phyloP scores from a whole-genome alignment of 2,797 vertebrate genomes.

The Chromobotia macracanthus region DNA sequence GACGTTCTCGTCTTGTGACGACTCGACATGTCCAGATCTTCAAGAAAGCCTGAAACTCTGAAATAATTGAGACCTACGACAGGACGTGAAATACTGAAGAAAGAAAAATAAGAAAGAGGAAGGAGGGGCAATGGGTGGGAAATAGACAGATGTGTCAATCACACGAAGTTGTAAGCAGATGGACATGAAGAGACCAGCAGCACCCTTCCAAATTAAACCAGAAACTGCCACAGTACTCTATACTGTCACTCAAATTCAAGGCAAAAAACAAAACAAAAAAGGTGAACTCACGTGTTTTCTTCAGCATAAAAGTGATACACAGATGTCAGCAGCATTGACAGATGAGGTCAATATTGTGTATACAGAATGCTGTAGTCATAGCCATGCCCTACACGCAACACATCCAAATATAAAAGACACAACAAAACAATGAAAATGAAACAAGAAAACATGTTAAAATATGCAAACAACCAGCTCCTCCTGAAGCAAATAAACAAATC shows the following conservation, averaged over 20 bases:
- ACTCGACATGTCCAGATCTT: slow-evolving; percentile 13
- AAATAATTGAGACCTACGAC: background rate
- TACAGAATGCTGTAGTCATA: background rate
- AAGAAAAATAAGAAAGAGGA: slow-evolving; percentile 16
- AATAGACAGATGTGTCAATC: slow-evolving; percentile 51
- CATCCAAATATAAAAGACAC: no score
- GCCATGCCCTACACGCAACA: no score
- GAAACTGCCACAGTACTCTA: background rate
- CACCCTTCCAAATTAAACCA: slow-evolving; percentile 6
- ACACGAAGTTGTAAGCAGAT: slow-evolving; percentile 48
- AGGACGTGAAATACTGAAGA: slow-evolving; percentile 2
- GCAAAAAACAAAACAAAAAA: slow-evolving; percentile 1
- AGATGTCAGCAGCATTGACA: background rate
- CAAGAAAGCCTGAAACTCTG: background rate
- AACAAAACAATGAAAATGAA: no score
- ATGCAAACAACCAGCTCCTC: no score
- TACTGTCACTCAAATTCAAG: background rate
- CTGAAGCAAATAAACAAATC: no score
- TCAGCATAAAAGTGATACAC: background rate
- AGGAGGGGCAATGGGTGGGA: slow-evolving; percentile 36
- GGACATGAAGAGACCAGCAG: slow-evolving; percentile 27
- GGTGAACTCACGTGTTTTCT: background rate
- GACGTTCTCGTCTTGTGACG: background rate
- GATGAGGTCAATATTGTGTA: background rate
- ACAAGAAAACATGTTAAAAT: no score